Evolutionary conservation across 2,888 invertebrate species (phyloP).

Genomic region (Fissipunctia ypsillon): DNA sequence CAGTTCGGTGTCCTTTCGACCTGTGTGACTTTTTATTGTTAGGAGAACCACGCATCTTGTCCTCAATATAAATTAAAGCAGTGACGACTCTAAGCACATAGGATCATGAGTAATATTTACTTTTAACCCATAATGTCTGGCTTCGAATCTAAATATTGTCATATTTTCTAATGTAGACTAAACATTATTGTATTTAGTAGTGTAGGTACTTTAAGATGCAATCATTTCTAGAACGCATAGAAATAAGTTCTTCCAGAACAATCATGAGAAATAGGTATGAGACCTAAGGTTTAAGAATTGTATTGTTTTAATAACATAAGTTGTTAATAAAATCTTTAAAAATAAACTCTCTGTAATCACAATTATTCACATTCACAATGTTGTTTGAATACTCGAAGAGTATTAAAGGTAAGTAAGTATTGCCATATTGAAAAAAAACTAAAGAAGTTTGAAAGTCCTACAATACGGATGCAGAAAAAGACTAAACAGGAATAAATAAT

Average conservation of each 20-base stretch:
- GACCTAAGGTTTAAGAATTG: background rate
- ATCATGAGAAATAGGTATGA: background rate
- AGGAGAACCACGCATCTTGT: background rate
- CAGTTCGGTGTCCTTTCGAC: background rate
- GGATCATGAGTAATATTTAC: no score
- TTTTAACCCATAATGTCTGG: background rate
- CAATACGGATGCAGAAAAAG: background rate
- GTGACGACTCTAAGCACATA: background rate
- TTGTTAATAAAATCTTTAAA: background rate
- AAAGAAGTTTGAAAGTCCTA: background rate
- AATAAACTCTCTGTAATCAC: slow-evolving; percentile 4
- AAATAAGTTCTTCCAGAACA: background rate
- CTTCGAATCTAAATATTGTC: background rate
- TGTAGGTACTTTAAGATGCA: background rate
- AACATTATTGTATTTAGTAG: no score
- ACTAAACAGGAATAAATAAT: background rate
- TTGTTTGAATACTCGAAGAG: background rate
- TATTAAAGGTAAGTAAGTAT: no score
- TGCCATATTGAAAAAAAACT: background rate
- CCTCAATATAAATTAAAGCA: background rate
- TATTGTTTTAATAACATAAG: slow-evolving; percentile 31
- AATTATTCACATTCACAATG: background rate
- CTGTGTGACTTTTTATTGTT: slow-evolving; percentile 1
- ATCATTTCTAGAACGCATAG: background rate
- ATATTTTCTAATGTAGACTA: background rate